These are phyloP conservation scores for Thymelicus lineola DNA, from an alignment of 2,888 invertebrate species.

Conservation along the genomic window DNA sequence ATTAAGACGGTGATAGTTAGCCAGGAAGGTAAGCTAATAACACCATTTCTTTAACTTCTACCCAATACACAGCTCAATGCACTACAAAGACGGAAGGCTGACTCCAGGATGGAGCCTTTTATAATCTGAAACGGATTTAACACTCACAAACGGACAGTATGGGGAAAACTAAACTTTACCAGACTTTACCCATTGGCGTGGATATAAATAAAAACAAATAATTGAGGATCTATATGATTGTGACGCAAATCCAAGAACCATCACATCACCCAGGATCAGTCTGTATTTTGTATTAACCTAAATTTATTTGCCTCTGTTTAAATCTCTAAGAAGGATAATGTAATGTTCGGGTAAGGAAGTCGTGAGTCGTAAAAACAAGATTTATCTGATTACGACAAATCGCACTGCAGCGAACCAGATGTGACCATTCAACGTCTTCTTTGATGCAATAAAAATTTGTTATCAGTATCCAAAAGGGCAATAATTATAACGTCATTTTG, in stretches of 20 bases:
- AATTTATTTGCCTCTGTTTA: constrained; percentile 49
- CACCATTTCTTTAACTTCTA: no score
- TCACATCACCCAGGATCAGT: constrained; percentile 23
- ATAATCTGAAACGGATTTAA: no score
- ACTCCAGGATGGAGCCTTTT: no score
- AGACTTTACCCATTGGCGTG: no score
- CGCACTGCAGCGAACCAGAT: constrained; percentile 69
- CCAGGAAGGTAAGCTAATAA: no score
- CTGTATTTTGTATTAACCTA: constrained; percentile 43
- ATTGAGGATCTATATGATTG: not conserved
- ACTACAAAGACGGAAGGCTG: no score
- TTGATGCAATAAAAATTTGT: constrained; percentile 69
- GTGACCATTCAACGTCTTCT: constrained; percentile 59
- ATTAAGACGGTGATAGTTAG: no score
- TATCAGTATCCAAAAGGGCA: not conserved
- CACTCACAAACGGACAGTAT: no score
- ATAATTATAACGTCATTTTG: not conserved
- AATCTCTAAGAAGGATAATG: constrained; percentile 54
- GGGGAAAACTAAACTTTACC: no score
- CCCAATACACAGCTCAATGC: no score
- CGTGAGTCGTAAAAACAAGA: constrained; percentile 63
- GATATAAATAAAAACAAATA: no score
- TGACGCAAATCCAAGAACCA: constrained; percentile 34
- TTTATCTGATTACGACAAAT: constrained; percentile 73
- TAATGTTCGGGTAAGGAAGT: constrained; percentile 62